Conservation (phyloP, 2,888 invertebrate genomes). For the Melanophora roralis region DNA sequence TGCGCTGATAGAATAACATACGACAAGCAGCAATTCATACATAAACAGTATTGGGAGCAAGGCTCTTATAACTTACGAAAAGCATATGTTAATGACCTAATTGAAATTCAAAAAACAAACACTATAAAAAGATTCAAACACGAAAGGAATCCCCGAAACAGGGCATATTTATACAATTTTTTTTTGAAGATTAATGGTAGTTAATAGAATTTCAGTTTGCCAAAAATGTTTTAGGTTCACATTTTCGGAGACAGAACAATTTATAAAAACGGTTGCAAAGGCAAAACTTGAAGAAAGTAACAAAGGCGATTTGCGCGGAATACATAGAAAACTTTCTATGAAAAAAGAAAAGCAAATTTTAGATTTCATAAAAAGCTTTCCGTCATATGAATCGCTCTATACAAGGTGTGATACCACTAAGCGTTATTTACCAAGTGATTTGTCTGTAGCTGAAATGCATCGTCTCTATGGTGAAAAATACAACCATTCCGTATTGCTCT, state of each 20-base stretch:
- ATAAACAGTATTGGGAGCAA: conserved; percentile 6
- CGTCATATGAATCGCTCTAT: no score
- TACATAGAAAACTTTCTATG: conserved; percentile 29
- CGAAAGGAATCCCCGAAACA: conserved; percentile 1
- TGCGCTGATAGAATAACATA: conserved; percentile 55
- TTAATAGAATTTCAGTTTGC: conserved; percentile 52
- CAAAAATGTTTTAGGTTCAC: conserved; percentile 21
- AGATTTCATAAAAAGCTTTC: conserved; percentile 48
- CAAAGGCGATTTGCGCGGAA: conserved; percentile 41
- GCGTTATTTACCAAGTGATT: conserved; percentile 49
- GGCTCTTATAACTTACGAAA: conserved; percentile 13
- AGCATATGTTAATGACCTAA: conserved; percentile 12
- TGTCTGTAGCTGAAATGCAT: conserved; percentile 44
- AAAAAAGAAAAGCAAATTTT: conserved; percentile 47
- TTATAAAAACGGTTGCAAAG: conserved; percentile 29
- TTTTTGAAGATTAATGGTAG: conserved; percentile 19
- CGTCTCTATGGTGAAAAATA: conserved; percentile 48
- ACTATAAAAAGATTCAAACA: conserved; percentile 7
- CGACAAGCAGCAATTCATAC: conserved; percentile 54
- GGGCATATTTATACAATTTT: conserved; percentile 10
- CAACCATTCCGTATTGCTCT: no score
- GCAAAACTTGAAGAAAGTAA: conserved; percentile 40
- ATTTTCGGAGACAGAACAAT: conserved; percentile 5
- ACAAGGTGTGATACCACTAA: conserved; percentile 44
- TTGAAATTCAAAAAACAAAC: no score